Percentiles rank a stretch among this genome's conserved stretches.
Conservation (phyloP, 1,140 invertebrate species). For the Ips nitidus region DNA sequence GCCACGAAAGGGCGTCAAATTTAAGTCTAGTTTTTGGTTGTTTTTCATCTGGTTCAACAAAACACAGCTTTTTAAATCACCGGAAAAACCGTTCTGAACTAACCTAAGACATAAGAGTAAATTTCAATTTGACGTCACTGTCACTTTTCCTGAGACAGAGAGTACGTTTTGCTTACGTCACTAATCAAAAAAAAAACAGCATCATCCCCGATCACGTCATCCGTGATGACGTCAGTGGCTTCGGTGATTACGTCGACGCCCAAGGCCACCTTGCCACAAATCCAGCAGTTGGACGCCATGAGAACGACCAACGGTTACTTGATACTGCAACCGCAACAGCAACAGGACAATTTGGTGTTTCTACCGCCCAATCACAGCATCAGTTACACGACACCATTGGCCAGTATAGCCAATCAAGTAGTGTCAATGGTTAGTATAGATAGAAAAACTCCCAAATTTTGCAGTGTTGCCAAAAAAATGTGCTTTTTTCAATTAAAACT, state of each 20-base stretch:
- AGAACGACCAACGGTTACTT: constrained; percentile 23
- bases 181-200: neutral
- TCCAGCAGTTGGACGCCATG: constrained; percentile 23
- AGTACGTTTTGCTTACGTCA: too few species aligned
- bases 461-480: neutral
- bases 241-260: neutral
- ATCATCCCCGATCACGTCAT: neutral
- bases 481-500: neutral
- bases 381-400: constrained; percentile 21
- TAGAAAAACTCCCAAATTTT: too few species aligned
- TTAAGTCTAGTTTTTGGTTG: too few species aligned
- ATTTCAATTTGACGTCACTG: too few species aligned
- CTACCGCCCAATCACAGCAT: constrained; percentile 39
- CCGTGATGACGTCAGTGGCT: neutral
- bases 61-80: too few species aligned
- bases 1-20: too few species aligned
- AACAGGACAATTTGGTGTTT: constrained; percentile 31
- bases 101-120: too few species aligned
- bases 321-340: constrained; percentile 18
- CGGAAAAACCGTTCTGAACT: too few species aligned
- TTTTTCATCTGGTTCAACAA: too few species aligned
- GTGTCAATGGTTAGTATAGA: constrained; percentile 34
- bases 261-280: constrained; percentile 4
- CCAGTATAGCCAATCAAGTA: constrained; percentile 33
- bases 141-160: too few species aligned